Base-by-base conservation (phyloP, 1,140 invertebrate species). In the Rhizoglyphus robini region DNA sequence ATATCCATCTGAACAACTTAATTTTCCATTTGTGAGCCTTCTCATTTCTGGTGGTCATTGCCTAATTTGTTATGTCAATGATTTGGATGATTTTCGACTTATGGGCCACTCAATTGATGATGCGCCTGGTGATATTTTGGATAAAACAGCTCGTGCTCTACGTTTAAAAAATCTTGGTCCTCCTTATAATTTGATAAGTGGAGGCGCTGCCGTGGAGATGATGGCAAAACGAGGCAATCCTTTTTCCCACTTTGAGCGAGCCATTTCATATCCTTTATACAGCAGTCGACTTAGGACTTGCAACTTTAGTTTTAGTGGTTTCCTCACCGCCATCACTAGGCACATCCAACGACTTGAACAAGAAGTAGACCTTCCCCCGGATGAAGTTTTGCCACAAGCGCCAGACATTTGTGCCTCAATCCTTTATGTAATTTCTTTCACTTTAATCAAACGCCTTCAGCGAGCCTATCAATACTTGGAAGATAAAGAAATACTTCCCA, bases 11-110 rank as follows among this genome's bases (percentile, higher is more conserved):
- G 61, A 63, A 13, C 84, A 81, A 25, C 78, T 96, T 51, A 75
- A 84, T 59, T 96, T 90, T 80, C 95, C 95, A 54, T 97, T 88
- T 78, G 75, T 97, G 51, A 85, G 87, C 27, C 75, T 96, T 11
- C 77, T 98, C 2, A 84, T 93, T 66, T 96, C 92, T 72, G 91
- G 91, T 63, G 93, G 93, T 8, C 91, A 98, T 74, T 88, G 88
- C 77, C 78, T 96, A 54, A 72, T 97, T 63, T 83, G 84, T 41
- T 71, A 96, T 20, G 90, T 84, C 1, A 79, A 84, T 73, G 80
- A 80, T 73, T 79, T 91, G 23, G 79, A 87, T 66, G 29, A 71
- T 30, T 74, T 74, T 66, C 18, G 57, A 3, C 54, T 74, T 13
- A 34, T 76, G 20, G 74, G 93, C 4, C 76, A 83, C 68, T 82